Conservation (phyloP, 2,113 vertebrate genomes). For the Embiotoca jacksoni region DNA sequence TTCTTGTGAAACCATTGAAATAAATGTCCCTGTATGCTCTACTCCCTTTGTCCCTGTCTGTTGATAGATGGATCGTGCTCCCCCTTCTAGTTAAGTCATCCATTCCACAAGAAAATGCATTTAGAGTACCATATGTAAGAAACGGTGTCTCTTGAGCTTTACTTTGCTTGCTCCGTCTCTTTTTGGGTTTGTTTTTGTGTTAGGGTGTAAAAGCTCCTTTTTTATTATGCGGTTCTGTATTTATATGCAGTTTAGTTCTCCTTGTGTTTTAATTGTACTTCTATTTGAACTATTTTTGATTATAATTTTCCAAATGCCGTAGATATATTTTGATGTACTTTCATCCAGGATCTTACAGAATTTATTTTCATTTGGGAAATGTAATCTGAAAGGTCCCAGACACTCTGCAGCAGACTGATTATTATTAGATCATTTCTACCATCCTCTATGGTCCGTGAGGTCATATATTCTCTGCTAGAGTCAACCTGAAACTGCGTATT, state of each 20-base stretch:
- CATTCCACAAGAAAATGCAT: conserved; percentile 18
- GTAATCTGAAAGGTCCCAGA: no score
- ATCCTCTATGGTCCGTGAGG: not conserved
- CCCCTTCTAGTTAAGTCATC: conserved; percentile 6
- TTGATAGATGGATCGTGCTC: not conserved
- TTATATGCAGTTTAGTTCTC: no score
- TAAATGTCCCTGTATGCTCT: conserved; percentile 6
- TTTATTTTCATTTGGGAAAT: no score
- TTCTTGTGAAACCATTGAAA: conserved; percentile 29
- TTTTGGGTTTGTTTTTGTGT: not conserved
- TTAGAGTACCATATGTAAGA: not conserved
- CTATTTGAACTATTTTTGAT: no score
- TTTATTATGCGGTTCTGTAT: not conserved
- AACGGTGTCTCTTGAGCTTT: not conserved
- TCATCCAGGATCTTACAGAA: no score
- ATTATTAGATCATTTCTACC: no score
- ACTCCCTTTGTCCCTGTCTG: conserved; percentile 1
- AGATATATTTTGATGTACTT: no score
- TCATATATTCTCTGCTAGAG: not conserved
- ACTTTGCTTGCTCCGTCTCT: not conserved
- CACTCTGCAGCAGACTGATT: no score
- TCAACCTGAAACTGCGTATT: not conserved
- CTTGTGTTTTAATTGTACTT: no score
- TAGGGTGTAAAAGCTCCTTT: not conserved
- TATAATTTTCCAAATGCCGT: no score